phyloP scores from a whole-genome alignment of 1,140 invertebrate genomes.

The Bombyx mori region ASM3026992v2 NC_085116.1:3176001-3176500 shows the following conservation, averaged over 20 bases:
- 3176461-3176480: slow-evolving; percentile 50
- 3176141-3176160: slow-evolving; percentile 22
- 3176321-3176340: slow-evolving; percentile 16
- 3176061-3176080: too few relatives aligned
- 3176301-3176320: slow-evolving; percentile 27
- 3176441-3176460: slow-evolving; percentile 54
- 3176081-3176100: slow-evolving; percentile 23
- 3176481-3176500: slow-evolving; percentile 44
- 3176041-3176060: too few relatives aligned
- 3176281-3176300: slow-evolving; percentile 38
- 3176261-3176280: slow-evolving; percentile 73
- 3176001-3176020: slow-evolving; percentile 21
- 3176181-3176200: slow-evolving; percentile 61
- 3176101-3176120: slow-evolving; percentile 49
- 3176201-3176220: slow-evolving; percentile 62
- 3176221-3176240: slow-evolving; percentile 70
- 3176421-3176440: slow-evolving; percentile 45
- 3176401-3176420: slow-evolving; percentile 25
- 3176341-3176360: slow-evolving; percentile 21
- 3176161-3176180: slow-evolving; percentile 44
- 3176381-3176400: slow-evolving; percentile 27
- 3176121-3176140: slow-evolving; percentile 51
- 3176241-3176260: slow-evolving; percentile 81
- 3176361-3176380: slow-evolving; percentile 25
- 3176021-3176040: not conserved